Evolutionary conservation across 1,140 invertebrate genomes (phyloP).

Genomic region (Tetragonula clypearis): DNA sequence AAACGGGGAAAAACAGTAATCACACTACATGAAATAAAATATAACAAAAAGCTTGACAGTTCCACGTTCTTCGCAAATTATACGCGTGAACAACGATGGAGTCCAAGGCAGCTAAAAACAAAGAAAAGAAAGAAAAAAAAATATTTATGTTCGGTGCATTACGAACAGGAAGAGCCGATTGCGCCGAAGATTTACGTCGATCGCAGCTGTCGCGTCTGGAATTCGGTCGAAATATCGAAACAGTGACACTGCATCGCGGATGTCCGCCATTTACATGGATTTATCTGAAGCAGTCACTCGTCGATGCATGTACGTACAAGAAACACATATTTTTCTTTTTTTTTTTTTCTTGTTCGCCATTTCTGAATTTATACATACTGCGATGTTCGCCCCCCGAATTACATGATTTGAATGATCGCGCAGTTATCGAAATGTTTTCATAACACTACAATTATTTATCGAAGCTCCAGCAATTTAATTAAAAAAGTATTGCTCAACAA

Average conservation of each 20-base stretch:
- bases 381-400: background rate
- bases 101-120: background rate
- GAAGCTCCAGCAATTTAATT: background rate
- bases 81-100: no score
- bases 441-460: background rate
- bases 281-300: slow-evolving; percentile 31
- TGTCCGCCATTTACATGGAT: slow-evolving; percentile 49
- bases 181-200: slow-evolving; percentile 1
- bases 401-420: background rate
- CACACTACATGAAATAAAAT: no score
- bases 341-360: no score
- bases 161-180: background rate
- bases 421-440: background rate
- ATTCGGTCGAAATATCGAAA: slow-evolving; percentile 37
- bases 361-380: background rate
- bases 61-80: background rate
- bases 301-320: background rate
- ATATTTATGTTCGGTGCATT: background rate
- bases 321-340: no score
- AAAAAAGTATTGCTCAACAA: background rate
- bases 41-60: background rate
- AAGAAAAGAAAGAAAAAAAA: no score
- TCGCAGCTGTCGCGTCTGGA: slow-evolving; percentile 17
- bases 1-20: background rate
- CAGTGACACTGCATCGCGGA: slow-evolving; percentile 50